Evolutionary conservation across 1,140 invertebrate genomes (phyloP), one percentile per base, ranked within the genome.

Genomic region (Anadara kagoshimensis): DNA sequence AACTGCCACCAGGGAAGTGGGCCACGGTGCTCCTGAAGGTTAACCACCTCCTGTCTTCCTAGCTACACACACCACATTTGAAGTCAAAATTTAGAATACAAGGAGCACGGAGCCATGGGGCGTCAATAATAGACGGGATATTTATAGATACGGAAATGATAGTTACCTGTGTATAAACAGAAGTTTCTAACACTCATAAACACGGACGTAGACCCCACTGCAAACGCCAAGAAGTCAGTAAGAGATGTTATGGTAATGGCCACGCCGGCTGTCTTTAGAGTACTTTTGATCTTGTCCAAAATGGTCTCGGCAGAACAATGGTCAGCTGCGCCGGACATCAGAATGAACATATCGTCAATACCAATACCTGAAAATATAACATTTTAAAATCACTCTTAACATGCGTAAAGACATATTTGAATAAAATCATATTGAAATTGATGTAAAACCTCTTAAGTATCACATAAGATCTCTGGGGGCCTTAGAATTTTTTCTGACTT

Each of bases 181-280:
- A 99, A 99, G 77, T 98, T 98, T 85, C 95, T 93, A 1, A 99
- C 95, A 10, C 95, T 96, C 4, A 95, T 96, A 84, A 98, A 98
- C 1, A 96, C 95, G 45, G 96, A 97, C 77, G 96, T 93, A 75
- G 97, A 94, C 24, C 97, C 97, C 57, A 98, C 97, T 88, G 94
- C 95, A 88, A 98, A 97, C 26, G 95, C 97, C 73, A 98, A 92
- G 91, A 97, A 95, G 87, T 98, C 96, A 0, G 97, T 98, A 22
- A 98, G 90, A 0, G 97, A 97, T 5, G 97, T 98, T 76, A 98
- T 98, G 24, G 96, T 98, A 65, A 98, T 97, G 4, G 96, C 97
- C 18, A 98, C 95, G 0, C 96, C 97, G 14, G 96, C 96, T 86
- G 97, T 95, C 47, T 94, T 94, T 82, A 97, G 92, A 89, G 94